Evolutionary conservation across 1,140 invertebrate species (phyloP).

Genomic region (Eueides isabella): DNA sequence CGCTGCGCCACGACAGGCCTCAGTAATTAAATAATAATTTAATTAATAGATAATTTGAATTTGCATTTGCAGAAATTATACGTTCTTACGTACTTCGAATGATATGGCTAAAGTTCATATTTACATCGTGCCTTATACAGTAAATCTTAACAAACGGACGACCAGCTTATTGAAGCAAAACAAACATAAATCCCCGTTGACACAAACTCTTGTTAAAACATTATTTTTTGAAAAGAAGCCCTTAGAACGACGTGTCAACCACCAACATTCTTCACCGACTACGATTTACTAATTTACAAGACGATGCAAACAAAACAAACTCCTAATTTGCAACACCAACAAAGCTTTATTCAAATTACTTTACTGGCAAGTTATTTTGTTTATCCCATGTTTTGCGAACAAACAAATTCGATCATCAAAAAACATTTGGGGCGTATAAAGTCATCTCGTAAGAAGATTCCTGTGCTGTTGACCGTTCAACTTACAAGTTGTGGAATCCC

Average conservation of each 20-base stretch:
- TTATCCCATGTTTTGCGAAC: slow-evolving; percentile 43
- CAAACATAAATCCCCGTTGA: slow-evolving; percentile 72
- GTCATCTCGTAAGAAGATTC: slow-evolving; percentile 61
- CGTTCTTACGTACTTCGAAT: neutral
- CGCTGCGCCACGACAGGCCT: too few relatives aligned
- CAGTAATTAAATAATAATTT: too few relatives aligned
- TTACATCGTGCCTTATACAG: neutral
- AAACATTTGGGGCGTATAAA: slow-evolving; percentile 55
- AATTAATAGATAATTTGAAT: too few relatives aligned
- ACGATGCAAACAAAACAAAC: slow-evolving; percentile 51
- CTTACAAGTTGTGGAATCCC: slow-evolving; percentile 76
- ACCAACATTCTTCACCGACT: slow-evolving; percentile 46
- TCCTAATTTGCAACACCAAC: slow-evolving; percentile 54
- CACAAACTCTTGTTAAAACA: slow-evolving; percentile 66
- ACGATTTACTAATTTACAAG: slow-evolving; percentile 57
- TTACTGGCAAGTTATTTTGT: slow-evolving; percentile 39
- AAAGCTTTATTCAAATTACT: slow-evolving; percentile 54
- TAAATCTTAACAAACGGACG: neutral
- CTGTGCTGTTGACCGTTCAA: slow-evolving; percentile 69
- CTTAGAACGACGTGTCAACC: slow-evolving; percentile 24
- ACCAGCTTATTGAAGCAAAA: slow-evolving; percentile 49
- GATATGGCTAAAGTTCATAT: neutral
- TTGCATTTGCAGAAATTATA: neutral
- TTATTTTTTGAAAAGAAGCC: slow-evolving; percentile 63
- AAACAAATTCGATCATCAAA: slow-evolving; percentile 49